phyloP scores from a whole-genome alignment of 2,113 vertebrate genomes.

The Puntigrus tetrazona region DNA sequence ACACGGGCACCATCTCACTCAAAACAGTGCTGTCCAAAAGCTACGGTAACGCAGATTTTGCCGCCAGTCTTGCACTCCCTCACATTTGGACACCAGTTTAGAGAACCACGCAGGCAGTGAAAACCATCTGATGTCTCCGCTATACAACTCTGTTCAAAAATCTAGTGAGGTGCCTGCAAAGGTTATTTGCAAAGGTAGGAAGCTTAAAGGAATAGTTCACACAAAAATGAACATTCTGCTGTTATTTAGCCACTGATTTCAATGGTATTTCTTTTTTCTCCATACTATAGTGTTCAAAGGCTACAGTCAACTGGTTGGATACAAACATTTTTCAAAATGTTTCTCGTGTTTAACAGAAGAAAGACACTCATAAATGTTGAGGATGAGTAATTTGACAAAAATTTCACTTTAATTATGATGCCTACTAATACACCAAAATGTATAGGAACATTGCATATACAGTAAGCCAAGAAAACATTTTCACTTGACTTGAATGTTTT shows the following conservation, averaged over 20 bases:
- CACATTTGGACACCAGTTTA: slow-evolving; percentile 16
- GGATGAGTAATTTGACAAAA: not conserved
- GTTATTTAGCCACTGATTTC: not conserved
- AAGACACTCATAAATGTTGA: not conserved
- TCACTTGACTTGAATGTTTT: too few species aligned
- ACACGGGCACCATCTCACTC: slow-evolving; percentile 39
- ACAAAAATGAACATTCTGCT: not conserved
- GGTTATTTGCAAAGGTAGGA: not conserved
- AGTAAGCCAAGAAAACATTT: not conserved
- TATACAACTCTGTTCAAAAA: not conserved
- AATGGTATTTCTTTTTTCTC: too few species aligned
- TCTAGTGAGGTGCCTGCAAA: not conserved
- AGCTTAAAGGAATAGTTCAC: not conserved
- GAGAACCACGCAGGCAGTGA: not conserved
- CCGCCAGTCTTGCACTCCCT: slow-evolving; percentile 34
- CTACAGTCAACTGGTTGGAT: too few species aligned
- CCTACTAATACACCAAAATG: not conserved
- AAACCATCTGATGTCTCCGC: not conserved
- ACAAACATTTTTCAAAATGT: not conserved
- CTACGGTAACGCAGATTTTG: not conserved
- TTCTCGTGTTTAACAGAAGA: not conserved
- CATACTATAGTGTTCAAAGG: too few species aligned
- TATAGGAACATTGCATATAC: slow-evolving; percentile 1
- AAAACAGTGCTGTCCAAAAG: slow-evolving; percentile 41
- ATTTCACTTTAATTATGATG: not conserved